Base-by-base conservation (phyloP, 2,113 vertebrate genomes). In the Amphilophus citrinellus region DNA sequence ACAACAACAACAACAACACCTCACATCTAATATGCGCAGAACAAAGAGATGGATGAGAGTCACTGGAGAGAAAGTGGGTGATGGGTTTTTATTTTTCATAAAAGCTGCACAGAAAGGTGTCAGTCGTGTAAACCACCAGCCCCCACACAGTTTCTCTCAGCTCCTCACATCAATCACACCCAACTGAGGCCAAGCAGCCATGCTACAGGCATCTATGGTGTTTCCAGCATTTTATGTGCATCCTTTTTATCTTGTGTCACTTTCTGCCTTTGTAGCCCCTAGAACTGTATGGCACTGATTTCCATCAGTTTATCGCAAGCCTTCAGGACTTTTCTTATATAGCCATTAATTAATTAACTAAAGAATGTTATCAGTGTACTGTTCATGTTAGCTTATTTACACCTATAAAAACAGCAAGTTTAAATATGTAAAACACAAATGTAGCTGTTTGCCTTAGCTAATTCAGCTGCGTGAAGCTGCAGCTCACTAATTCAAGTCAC, bases 41-140 rank as follows among this genome's bases (percentile, higher is more conserved):
- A 53, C 1, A 53, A 18, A 32, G 77, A 86, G 76, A 90, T 68
- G 44, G 61, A 89, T 85, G 79, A 7, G 65, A 87, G 35, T 27
- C 50, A 60, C 76, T 10, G 4, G 24, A 7, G 78, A 63, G 6
- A 0, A 82, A 77, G 78, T 42, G 63, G 18, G 35, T 75, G 24
- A 73, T n/a, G 18, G 39, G 63, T 17, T 88, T 60, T 42, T 5
- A 27, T 42, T 82, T 81, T 82, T 37, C 2, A 76, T 42, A 60
- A 30, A 10, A 9, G 44, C 30, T 20, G 18, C 18, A 50, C 63
- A 58, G 3, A 5, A 35, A 37, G 18, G 13, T 30, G 53, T 65
- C 66, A 59, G 53, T 76, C 14, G 61, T 53, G 24, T 37, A n/a
- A 42, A 20, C 1, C 18, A n/a, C 42, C 58, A 76, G 17, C 7